phyloP scores from a whole-genome alignment of 2,888 invertebrate species.

The Philereme transversata region DNA sequence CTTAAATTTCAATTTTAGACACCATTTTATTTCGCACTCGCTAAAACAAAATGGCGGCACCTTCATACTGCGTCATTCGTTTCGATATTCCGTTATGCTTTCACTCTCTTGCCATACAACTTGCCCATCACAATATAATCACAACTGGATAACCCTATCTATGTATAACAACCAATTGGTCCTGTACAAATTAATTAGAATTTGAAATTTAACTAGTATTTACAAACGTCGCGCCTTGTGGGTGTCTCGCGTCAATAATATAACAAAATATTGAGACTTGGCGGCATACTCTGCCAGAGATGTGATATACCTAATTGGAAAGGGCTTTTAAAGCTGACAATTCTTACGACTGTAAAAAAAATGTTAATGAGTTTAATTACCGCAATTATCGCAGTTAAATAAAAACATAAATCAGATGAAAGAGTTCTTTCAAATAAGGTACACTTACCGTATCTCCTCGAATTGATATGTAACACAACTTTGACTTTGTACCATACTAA shows the following conservation, averaged over 20 bases:
- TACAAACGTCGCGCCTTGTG: slow-evolving; percentile 53
- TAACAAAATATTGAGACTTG: not conserved
- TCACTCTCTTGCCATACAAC: slow-evolving; percentile 16
- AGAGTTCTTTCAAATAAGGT: not conserved
- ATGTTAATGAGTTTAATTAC: too few relatives aligned
- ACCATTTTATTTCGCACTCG: not conserved
- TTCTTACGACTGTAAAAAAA: not conserved
- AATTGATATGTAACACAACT: slow-evolving; percentile 6
- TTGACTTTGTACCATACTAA: not conserved
- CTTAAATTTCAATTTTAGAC: not conserved
- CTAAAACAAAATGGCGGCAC: not conserved
- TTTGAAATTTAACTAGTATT: slow-evolving; percentile 78
- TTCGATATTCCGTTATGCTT: not conserved
- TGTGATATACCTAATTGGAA: not conserved
- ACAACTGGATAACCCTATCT: slow-evolving; percentile 56
- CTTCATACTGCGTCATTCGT: not conserved
- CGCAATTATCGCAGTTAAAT: too few relatives aligned
- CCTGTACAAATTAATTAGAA: slow-evolving; percentile 69
- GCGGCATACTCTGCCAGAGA: not conserved
- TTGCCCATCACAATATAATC: slow-evolving; percentile 25
- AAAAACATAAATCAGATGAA: too few relatives aligned
- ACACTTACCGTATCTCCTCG: not conserved
- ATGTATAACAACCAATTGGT: slow-evolving; percentile 62
- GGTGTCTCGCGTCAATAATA: slow-evolving; percentile 2
- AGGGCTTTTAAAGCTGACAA: not conserved